These are phyloP conservation scores for Dicrostonyx torquatus DNA, from an alignment of 2,797 vertebrate genomes.

Conservation along the genomic window DNA sequence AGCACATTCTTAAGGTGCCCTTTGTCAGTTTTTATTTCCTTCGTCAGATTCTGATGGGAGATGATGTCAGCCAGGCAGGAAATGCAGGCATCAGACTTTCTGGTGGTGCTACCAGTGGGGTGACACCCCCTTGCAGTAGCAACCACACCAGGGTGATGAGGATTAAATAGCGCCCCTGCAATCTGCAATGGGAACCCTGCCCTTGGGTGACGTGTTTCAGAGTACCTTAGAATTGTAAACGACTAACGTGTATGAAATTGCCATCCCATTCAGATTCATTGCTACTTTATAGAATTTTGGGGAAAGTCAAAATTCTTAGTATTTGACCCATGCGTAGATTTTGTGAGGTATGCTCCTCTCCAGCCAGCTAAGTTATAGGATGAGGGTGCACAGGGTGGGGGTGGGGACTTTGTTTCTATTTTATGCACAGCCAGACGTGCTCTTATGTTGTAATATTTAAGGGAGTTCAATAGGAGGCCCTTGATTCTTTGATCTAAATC, in stretches of 20 bases:
- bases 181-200: neutral
- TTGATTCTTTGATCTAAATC: slow-evolving; percentile 95
- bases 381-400: neutral
- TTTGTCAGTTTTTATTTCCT: neutral
- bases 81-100: slow-evolving; percentile 34
- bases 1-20: slow-evolving; percentile 18
- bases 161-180: neutral
- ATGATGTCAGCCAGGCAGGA: slow-evolving; percentile 30
- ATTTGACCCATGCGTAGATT: slow-evolving; percentile 32
- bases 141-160: neutral
- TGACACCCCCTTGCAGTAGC: neutral
- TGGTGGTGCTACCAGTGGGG: neutral
- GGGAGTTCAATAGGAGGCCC: slow-evolving; percentile 97
- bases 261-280: neutral
- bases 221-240: slow-evolving; percentile 40
- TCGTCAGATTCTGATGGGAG: neutral
- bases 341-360: slow-evolving; percentile 14
- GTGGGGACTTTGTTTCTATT: slow-evolving; percentile 77
- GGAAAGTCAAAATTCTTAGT: neutral
- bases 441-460: slow-evolving; percentile 92
- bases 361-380: slow-evolving; percentile 37
- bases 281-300: slow-evolving; percentile 12
- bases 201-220: slow-evolving; percentile 41
- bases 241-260: slow-evolving; percentile 21
- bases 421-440: slow-evolving; percentile 87